Evolutionary conservation across 2,797 vertebrate species (phyloP).

Genomic region (Coluber constrictor): DNA sequence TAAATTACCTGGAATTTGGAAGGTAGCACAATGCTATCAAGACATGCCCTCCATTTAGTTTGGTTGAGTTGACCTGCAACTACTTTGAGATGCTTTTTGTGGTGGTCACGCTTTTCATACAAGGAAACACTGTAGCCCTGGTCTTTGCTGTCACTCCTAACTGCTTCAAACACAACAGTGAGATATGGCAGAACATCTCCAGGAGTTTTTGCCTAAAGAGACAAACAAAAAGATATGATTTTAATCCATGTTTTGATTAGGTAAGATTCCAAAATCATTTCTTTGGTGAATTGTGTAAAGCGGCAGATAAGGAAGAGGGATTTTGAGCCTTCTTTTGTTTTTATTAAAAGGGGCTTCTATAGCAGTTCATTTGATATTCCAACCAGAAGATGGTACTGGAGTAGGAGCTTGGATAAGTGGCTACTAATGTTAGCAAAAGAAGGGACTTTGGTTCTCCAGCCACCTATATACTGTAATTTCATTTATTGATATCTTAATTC

Average conservation of each 20-base stretch:
- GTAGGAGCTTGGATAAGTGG: neutral
- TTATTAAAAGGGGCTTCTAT: neutral
- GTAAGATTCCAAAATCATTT: neutral
- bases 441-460: neutral
- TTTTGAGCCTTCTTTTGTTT: neutral
- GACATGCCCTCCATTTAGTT: constrained; percentile 62
- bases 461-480: neutral
- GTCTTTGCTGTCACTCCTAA: constrained; percentile 61
- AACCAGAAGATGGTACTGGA: neutral
- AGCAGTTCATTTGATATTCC: neutral
- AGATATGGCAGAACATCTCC: constrained; percentile 47
- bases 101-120: constrained; percentile 49
- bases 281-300: neutral
- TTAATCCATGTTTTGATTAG: neutral
- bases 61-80: constrained; percentile 61
- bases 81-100: constrained; percentile 58
- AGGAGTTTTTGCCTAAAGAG: constrained; percentile 58
- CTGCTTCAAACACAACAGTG: constrained; percentile 60
- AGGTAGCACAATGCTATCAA: constrained; percentile 56
- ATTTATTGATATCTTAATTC: neutral
- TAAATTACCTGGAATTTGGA: constrained; percentile 62
- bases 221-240: constrained; percentile 39
- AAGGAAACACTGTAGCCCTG: constrained; percentile 68
- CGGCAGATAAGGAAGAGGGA: neutral
- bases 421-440: neutral